Evolutionary conservation across 2,888 invertebrate genomes (phyloP), one percentile per base, ranked within the genome.

Genomic region (Crepidodera aurea): DNA sequence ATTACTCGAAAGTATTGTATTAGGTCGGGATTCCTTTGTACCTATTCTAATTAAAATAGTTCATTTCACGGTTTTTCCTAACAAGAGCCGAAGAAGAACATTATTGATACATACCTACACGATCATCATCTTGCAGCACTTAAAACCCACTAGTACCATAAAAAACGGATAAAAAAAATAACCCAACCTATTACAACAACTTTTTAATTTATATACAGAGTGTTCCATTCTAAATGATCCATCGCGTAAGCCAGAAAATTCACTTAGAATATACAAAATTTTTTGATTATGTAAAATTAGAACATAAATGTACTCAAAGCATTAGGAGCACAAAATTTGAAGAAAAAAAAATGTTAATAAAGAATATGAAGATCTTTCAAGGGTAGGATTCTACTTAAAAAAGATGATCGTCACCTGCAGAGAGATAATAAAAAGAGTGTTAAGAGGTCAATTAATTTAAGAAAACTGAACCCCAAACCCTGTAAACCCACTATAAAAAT

Each of bases 71-170:
- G 40, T 40, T 40, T 18, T 5, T 18, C 40, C 40, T 40, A 40
- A 40, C 1, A 8, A n/a, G 8, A 40, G 15, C 18, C 16, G 18
- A 40, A 18, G 18, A 40, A 18, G 40, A 7, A 5, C 37, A 12
- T 37, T 37, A 6, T 4, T 32, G 34, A 40, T 40, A 40, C 40
- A 40, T 40, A 40, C 40, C 40, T 40, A 40, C 16, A 40, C 8
- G 16, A 40, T 40, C 40, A 18, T 40, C 40, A 40, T 40, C 15
- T 40, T 40, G 18, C 40, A 40, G 18, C 40, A 40, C 40, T 40
- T 40, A 12, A 13, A 34, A 34, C n/a, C 22, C 3, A 22, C 6
- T 22, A 4, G 22, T 4, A 2, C 22, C 22, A 22, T 22, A 4
- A 22, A 22, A 22, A 22, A 22, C 22, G 6, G 22, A 22, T 22